Conservation (phyloP, 1,140 invertebrate species). For the Musca vetustissima region DNA sequence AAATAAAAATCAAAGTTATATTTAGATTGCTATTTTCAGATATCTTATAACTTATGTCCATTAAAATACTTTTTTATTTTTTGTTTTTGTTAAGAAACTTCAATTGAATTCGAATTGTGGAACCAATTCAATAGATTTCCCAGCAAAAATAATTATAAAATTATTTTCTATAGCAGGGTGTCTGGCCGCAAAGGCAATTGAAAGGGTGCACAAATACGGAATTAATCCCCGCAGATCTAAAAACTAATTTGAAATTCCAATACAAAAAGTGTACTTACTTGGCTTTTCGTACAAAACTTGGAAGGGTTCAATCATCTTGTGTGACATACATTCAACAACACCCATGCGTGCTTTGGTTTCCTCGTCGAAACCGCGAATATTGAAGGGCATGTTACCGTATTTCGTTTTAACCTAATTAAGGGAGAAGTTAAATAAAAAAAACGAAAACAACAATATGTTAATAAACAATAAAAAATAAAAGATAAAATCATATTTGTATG, state of each 20-base stretch:
- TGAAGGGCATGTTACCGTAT: conserved; percentile 93
- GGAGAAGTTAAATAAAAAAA: too few relatives aligned
- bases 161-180: conserved; percentile 54
- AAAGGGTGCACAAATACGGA: conserved; percentile 32
- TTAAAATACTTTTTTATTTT: too few relatives aligned
- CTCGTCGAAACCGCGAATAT: conserved; percentile 88
- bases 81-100: conserved; percentile 25
- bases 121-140: conserved; percentile 25
- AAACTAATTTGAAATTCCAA: too few relatives aligned
- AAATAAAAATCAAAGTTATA: too few relatives aligned
- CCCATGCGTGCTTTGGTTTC: conserved; percentile 98
- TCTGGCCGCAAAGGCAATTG: conserved; percentile 48
- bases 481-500: too few relatives aligned
- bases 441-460: background rate
- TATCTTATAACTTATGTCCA: too few relatives aligned
- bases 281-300: conserved; percentile 75
- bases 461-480: background rate
- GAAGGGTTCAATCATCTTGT: conserved; percentile 97
- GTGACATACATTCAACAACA: conserved; percentile 96
- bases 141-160: conserved; percentile 7
- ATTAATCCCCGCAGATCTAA: background rate
- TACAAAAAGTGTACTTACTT: conserved; percentile 55
- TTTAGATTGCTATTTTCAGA: too few relatives aligned
- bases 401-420: conserved; percentile 85
- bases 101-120: conserved; percentile 16